Evolutionary conservation across 2,113 vertebrate genomes (phyloP), one percentile per base, ranked within the genome.

Genomic region (Archocentrus centrarchus): DNA sequence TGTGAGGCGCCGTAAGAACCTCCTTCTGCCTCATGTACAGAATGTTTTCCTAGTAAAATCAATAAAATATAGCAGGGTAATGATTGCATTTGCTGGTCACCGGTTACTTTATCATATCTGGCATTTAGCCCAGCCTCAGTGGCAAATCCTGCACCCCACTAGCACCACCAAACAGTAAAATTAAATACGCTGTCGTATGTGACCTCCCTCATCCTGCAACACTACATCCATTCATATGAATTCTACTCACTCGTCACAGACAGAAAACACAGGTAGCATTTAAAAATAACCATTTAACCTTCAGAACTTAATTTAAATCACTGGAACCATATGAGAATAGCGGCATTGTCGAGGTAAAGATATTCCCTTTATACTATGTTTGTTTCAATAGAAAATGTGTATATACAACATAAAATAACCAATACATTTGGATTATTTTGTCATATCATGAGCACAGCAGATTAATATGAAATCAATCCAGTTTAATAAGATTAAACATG

Each of bases 51-150:
- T 5, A 17, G 7, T 73, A 27, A 5, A 79, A 82, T 50, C 58
- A 59, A 73, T 11, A 63, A 24, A 81, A 37, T 39, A 59, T 2
- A 73, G 55, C 44, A 37, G 11, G 9, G 37, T 11, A 59, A 53
- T 76, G 41, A 76, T n/a, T 50, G 55, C 64, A 41, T n/a, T 22
- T 62, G 78, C 41, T 59, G 75, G 20, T 66, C 27, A 78, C 20
- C 11, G 35, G 61, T 77, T 73, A 22, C 20, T 57, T 76, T 59
- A 60, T 11, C 57, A 77, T 59, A 59, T 30, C 7, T 77, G 75
- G 58, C 39, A 77, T 60, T 60, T 60, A 27, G 14, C 35, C 39
- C 20, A 17, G 59, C 11, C 75, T 82, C 20, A 80, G 73, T 55
- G 75, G 8, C 50, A 75, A 81, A 77, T 58, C 10, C 24, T 50